Conservation (phyloP, 2,113 vertebrate genomes). For the Lophotis ruficrista region DNA sequence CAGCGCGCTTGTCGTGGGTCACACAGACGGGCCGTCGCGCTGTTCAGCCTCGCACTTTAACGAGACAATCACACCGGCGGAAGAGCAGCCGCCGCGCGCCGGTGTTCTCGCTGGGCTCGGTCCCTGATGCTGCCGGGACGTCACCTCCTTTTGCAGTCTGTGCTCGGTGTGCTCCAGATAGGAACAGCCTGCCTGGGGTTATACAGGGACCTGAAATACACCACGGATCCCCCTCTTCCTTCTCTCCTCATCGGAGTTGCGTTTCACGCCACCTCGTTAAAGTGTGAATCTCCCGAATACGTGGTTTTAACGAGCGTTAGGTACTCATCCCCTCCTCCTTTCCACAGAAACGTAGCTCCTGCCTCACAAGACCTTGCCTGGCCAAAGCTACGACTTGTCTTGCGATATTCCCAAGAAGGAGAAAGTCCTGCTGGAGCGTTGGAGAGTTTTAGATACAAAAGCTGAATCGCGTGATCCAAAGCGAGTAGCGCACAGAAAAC, state of each 20-base stretch:
- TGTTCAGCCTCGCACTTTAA: background rate
- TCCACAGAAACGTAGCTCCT: background rate
- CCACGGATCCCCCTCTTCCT: constrained; percentile 12
- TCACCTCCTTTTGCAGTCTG: background rate
- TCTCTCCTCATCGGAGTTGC: background rate
- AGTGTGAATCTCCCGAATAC: background rate
- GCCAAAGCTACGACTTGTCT: background rate
- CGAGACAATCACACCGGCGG: background rate
- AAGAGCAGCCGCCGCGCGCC: background rate
- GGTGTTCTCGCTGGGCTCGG: fast-evolving
- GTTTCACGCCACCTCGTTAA: constrained; percentile 9
- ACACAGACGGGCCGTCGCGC: fast-evolving
- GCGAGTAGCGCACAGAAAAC: background rate
- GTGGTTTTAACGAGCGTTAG: background rate
- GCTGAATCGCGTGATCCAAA: background rate
- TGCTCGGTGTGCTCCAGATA: background rate
- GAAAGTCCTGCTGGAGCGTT: background rate
- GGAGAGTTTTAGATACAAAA: background rate
- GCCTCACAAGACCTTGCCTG: background rate
- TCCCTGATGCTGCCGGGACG: background rate
- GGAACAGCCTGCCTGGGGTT: constrained; percentile 54
- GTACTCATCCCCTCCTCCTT: background rate
- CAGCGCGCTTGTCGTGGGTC: background rate
- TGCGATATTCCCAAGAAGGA: background rate
- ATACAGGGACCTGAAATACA: background rate